These are phyloP conservation scores for Diabrotica balteata DNA, from an alignment of 2,888 invertebrate genomes.

Conservation along the genomic window DNA sequence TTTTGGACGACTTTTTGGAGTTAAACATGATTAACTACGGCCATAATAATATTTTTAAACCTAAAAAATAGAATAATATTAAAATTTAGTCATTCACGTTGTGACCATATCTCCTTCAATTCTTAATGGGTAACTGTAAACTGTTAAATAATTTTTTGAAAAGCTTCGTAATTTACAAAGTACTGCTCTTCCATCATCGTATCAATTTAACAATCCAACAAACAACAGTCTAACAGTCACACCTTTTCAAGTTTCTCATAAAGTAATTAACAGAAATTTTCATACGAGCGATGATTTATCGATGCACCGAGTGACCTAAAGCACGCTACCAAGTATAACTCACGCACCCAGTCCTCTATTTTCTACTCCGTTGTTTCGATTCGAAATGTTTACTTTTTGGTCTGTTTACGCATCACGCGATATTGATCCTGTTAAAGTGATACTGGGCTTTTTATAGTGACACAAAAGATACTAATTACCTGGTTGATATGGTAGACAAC, in stretches of 20 bases:
- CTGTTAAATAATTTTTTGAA: too few relatives aligned
- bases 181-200: background rate
- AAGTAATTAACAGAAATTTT: conserved; percentile 31
- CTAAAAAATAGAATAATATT: too few relatives aligned
- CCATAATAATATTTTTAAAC: too few relatives aligned
- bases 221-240: conserved; percentile 1
- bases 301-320: conserved; percentile 28
- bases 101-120: too few relatives aligned
- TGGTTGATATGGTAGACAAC: too few relatives aligned
- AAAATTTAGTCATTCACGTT: too few relatives aligned
- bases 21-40: too few relatives aligned
- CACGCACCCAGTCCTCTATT: conserved; percentile 22
- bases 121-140: too few relatives aligned
- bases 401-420: conserved; percentile 31
- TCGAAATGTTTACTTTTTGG: conserved; percentile 31
- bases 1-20: too few relatives aligned
- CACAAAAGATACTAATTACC: too few relatives aligned
- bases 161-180: too few relatives aligned
- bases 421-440: background rate
- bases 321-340: conserved; percentile 29
- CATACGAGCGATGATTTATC: conserved; percentile 32
- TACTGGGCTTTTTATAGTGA: too few relatives aligned
- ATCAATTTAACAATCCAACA: background rate
- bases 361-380: conserved; percentile 15
- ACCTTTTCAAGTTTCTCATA: conserved; percentile 26